Evolutionary conservation across 2,797 vertebrate genomes (phyloP).

Genomic region (Chelon auratus): DNA sequence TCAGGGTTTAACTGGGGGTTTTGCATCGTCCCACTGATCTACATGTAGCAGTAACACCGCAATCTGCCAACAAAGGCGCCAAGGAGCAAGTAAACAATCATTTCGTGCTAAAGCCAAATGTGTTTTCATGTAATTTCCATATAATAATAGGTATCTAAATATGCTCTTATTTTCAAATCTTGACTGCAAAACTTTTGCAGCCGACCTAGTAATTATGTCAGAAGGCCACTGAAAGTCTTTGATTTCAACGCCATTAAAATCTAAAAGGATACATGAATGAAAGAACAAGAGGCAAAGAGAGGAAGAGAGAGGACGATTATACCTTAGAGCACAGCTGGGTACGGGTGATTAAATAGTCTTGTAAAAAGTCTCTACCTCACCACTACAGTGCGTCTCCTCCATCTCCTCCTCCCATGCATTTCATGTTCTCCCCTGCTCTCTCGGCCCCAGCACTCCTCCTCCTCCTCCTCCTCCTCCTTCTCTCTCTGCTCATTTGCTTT

Average conservation of each 20-base stretch:
- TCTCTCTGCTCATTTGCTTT: conserved; percentile 51
- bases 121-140: too few relatives aligned
- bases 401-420: conserved; percentile 51
- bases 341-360: conserved; percentile 46
- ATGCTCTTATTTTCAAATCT: not conserved
- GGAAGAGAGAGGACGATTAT: conserved; percentile 10
- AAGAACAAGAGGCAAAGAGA: conserved; percentile 17
- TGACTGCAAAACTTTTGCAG: not conserved
- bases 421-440: conserved; percentile 56
- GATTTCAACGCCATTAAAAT: conserved; percentile 23
- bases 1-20: too few relatives aligned
- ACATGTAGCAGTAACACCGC: not conserved
- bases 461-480: conserved; percentile 48
- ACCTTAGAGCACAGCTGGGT: conserved; percentile 29
- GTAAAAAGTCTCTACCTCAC: conserved; percentile 42
- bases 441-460: conserved; percentile 47
- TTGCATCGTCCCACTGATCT: not conserved
- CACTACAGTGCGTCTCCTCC: conserved; percentile 34
- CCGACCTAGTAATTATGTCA: conserved; percentile 17
- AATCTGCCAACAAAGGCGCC: not conserved
- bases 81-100: conserved; percentile 4
- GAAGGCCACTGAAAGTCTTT: conserved; percentile 18
- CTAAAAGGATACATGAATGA: conserved; percentile 21
- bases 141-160: not conserved
- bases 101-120: not conserved